Conservation (phyloP, 2,888 invertebrate genomes). For the Lordiphosa andalusiaca region DNA sequence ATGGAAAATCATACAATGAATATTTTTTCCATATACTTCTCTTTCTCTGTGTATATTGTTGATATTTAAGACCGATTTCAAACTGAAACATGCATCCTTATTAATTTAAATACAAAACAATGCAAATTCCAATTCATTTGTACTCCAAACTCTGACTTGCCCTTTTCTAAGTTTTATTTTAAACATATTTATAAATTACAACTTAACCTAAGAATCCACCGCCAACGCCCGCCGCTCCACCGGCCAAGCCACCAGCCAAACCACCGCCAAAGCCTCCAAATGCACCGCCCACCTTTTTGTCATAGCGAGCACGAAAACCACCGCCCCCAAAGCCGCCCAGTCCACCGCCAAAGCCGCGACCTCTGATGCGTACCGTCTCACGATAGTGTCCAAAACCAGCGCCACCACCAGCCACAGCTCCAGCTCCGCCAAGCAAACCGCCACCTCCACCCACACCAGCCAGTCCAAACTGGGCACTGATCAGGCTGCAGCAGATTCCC, state of each 20-base stretch:
- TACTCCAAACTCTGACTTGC: neutral
- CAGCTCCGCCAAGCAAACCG: constrained; percentile 39
- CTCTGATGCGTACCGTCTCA: constrained; percentile 55
- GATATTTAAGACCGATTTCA: too few species aligned
- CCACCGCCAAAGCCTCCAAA: constrained; percentile 59
- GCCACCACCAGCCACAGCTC: constrained; percentile 47
- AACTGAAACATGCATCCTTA: too few species aligned
- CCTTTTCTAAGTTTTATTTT: neutral
- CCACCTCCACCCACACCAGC: constrained; percentile 56
- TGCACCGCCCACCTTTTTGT: constrained; percentile 51
- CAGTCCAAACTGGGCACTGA: constrained; percentile 18
- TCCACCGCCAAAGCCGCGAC: constrained; percentile 68
- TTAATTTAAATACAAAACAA: too few species aligned
- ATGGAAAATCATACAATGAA: too few species aligned
- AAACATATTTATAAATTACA: neutral
- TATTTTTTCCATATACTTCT: too few species aligned
- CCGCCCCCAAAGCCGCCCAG: constrained; percentile 49
- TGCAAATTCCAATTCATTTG: too few species aligned
- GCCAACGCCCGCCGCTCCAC: constrained; percentile 21
- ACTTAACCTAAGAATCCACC: constrained; percentile 4
- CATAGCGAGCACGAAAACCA: constrained; percentile 57
- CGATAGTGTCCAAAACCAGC: constrained; percentile 72
- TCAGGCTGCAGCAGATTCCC: constrained; percentile 20
- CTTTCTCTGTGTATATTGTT: too few species aligned
- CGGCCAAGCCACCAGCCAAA: constrained; percentile 40